These are phyloP conservation scores for Halichondria panicea DNA, from an alignment of 37 sponge, comb jelly and placozoan species.

Conservation along the genomic window DNA sequence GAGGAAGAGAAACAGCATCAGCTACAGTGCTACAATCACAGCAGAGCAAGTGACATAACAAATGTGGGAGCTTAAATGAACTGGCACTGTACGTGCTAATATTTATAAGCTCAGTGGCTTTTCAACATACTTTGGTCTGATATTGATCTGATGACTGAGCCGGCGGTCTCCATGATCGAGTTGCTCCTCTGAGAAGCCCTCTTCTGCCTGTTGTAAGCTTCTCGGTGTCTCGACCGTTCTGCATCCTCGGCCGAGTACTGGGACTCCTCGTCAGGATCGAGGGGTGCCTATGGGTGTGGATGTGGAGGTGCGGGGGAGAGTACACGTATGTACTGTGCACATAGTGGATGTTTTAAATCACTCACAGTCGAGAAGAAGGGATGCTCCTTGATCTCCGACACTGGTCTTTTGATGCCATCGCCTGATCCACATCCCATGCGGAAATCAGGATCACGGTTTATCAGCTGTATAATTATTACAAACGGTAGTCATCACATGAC, in stretches of 20 bases:
- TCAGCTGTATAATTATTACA: slow-evolving; percentile 49
- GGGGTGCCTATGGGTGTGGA: neutral
- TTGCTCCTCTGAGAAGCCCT: neutral
- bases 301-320: neutral
- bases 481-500: neutral
- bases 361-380: slow-evolving; percentile 71
- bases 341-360: too few species aligned
- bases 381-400: slow-evolving; percentile 65
- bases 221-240: slow-evolving; percentile 34
- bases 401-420: slow-evolving; percentile 8
- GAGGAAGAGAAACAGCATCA: neutral
- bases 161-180: slow-evolving; percentile 19
- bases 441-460: slow-evolving; percentile 53
- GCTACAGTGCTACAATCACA: neutral
- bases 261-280: slow-evolving; percentile 29
- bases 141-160: slow-evolving; percentile 17
- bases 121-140: slow-evolving; percentile 16
- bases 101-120: neutral
- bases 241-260: slow-evolving; percentile 37
- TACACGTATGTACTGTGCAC: neutral
- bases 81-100: neutral
- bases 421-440: slow-evolving; percentile 49
- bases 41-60: neutral
- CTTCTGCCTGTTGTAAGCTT: slow-evolving; percentile 14
- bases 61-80: too few species aligned